Base-by-base conservation (phyloP, 2,888 invertebrate species). In the Cryptocephalus moraei region DNA sequence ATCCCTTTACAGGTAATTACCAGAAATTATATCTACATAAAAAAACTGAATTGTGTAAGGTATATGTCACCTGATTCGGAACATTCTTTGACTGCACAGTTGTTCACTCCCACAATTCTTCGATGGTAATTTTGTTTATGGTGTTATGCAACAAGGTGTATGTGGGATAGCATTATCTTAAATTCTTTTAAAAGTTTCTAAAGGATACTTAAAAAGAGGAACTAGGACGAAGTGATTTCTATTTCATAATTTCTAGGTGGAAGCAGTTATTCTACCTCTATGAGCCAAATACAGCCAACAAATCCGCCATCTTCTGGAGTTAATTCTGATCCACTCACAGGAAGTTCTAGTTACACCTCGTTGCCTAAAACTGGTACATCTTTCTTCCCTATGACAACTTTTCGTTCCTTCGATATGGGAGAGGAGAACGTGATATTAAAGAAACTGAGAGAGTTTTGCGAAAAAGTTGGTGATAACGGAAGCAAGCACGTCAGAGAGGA, bases 331-430 rank as follows among this genome's bases (percentile, higher is more conserved):
- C 84, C 84, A 4, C 82, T 84, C 64, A 84, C 83, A 8, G 42
- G 72, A 69, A 13, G 62, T 67, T 46, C 67, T 65, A 62, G 67
- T 12, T 56, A 66, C 12, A 54, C 65, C 1, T 53, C 58, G 0
- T n/a, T 40, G 32, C 9, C n/a, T 72, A 72, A 53, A 71, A 72
- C 56, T 63, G 32, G 14, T 10, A 32, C 43, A 0, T 53, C 45
- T 11, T 61, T 58, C 39, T 67, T 65, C 45, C 75, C 74, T 0
- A 67, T 72, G 14, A 68, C 55, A 41, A 68, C 62, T 14, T 83
- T 78, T 71, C 73, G 78, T 56, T 82, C 81, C 52, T 87, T 92
- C 63, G 91, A 89, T 60, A 81, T 83, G 61, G 89, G 86, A 6
- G 88, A 88, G 71, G 66, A 82, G 22, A 74, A 74, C 46, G 84